These are phyloP conservation scores for Borostomias antarcticus DNA, from an alignment of 2,797 vertebrate genomes.

Conservation along the genomic window DNA sequence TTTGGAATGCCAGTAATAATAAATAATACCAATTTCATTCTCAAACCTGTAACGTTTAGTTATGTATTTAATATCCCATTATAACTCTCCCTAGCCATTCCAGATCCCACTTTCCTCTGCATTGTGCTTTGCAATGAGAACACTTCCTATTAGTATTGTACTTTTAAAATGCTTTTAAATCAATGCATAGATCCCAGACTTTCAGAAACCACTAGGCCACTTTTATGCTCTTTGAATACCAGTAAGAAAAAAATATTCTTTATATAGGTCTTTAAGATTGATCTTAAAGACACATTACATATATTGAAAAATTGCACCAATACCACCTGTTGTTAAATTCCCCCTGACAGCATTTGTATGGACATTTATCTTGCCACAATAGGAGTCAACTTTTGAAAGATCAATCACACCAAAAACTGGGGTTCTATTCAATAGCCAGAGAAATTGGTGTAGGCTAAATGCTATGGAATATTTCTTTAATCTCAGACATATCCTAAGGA, in stretches of 20 bases:
- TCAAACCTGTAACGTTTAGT: constrained; percentile 42
- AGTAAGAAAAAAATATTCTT: background rate
- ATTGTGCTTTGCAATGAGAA: constrained; percentile 48
- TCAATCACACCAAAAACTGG: background rate
- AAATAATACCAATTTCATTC: constrained; percentile 46
- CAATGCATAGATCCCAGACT: constrained; percentile 20
- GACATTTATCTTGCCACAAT: background rate
- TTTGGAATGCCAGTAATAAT: constrained; percentile 32
- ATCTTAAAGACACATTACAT: background rate
- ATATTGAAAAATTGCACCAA: background rate
- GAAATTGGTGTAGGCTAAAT: background rate
- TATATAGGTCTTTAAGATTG: background rate
- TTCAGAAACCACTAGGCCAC: constrained; percentile 3
- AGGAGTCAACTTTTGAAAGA: background rate
- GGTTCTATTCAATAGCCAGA: background rate
- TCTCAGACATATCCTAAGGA: background rate
- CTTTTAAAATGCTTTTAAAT: constrained; percentile 36
- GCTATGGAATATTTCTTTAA: background rate
- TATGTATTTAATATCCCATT: constrained; percentile 43
- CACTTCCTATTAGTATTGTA: constrained; percentile 29
- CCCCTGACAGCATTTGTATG: background rate
- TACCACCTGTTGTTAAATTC: background rate
- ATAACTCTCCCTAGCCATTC: constrained; percentile 33
- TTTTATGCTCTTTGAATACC: constrained; percentile 1
- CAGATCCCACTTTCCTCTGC: constrained; percentile 23